Conservation (phyloP, 2,888 invertebrate genomes). For the Leucophenga maculata region DNA sequence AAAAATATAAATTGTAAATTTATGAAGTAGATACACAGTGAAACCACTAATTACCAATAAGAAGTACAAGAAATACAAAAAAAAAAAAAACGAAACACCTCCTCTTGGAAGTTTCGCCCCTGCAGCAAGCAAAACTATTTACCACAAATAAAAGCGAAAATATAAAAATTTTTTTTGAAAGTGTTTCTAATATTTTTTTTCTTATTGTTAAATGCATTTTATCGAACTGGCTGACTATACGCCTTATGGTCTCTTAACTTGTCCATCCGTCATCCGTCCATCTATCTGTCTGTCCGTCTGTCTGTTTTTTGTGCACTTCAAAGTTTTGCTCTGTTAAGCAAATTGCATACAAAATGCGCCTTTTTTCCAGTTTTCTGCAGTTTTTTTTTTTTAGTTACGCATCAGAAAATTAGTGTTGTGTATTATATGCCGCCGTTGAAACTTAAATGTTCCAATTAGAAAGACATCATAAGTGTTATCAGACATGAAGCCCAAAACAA, state of each 20-base stretch:
- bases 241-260: neutral
- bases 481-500: too few species aligned
- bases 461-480: too few species aligned
- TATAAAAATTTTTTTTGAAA: slow-evolving; percentile 17
- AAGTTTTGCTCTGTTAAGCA: slow-evolving; percentile 63
- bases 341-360: slow-evolving; percentile 63
- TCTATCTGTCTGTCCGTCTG: slow-evolving; percentile 10
- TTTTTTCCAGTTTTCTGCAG: slow-evolving; percentile 58
- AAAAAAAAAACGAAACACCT: slow-evolving; percentile 29
- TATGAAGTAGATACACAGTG: too few species aligned
- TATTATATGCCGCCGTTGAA: too few species aligned
- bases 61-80: slow-evolving; percentile 31
- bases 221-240: slow-evolving; percentile 1
- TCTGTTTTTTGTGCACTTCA: slow-evolving; percentile 26
- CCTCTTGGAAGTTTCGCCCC: slow-evolving; percentile 41
- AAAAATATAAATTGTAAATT: slow-evolving; percentile 26
- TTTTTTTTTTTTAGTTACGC: slow-evolving; percentile 53
- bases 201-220: slow-evolving; percentile 37
- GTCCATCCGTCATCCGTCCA: slow-evolving; percentile 8
- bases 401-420: slow-evolving; percentile 42
- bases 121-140: too few species aligned
- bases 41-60: slow-evolving; percentile 51
- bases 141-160: too few species aligned
- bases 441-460: too few species aligned
- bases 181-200: slow-evolving; percentile 46